Evolutionary conservation across 2,113 vertebrate species (phyloP), one percentile per base, ranked within the genome.

Genomic region (Indicator indicator): DNA sequence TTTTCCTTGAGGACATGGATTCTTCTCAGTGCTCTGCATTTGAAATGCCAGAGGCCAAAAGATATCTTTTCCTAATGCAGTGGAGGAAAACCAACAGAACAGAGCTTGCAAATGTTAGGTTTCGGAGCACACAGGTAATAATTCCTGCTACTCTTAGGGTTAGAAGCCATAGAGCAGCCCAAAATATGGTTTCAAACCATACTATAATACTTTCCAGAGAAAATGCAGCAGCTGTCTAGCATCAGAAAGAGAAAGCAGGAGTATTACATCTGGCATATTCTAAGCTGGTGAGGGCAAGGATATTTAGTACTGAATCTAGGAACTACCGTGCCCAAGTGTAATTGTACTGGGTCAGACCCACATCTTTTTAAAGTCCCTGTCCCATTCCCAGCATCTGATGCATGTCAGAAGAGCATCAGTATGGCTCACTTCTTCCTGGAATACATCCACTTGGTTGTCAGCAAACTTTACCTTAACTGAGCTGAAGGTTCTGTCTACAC

Each of bases 391-490:
- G 46, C 23, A 83, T 32, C 36, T 63, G 40, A 38, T 56, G 20
- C 8, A 33, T 48, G 40, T 30, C 13, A 46, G 12, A 86, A 18
- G 11, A 86, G 8, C 8, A 11, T 20, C n/a, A 42, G 9, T 21
- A 23, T 16, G 62, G 13, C 23, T 92, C 44, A 21, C 9, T 62
- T 78, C 36, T 80, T 68, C 62, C 33, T 15, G 13, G 17, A 72
- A 87, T 82, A 72, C 6, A 40, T 7, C 21, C 19, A 46, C 5
- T 5, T 0, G 0, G 8, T 19, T 60, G 32, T 19, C 62, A 82
- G 20, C 15, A 52, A 75, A 38, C 19, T 42, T 73, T 56, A 24
- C 20, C 8, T 36, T 50, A 67, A 81, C 12, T 62, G 44, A 86
- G 19, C 2, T 69, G 54, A 78, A 81, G 18, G 8, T 23, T 67